These are phyloP conservation scores for Ifrita kowaldi DNA, from an alignment of 2,113 vertebrate species.

Conservation along the genomic window DNA sequence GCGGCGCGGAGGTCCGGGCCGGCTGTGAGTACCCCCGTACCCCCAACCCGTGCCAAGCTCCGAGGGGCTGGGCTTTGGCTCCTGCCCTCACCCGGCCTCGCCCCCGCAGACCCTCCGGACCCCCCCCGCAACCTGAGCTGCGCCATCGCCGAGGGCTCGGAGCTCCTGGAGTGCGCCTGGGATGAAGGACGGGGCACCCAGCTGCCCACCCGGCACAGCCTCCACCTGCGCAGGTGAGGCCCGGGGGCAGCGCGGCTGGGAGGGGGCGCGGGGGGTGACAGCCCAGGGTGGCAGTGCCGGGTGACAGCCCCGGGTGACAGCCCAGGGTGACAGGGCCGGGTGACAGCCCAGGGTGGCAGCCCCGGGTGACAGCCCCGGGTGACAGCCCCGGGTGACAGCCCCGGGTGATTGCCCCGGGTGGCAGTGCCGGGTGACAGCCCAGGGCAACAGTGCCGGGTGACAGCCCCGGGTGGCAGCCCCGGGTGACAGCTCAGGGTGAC, in stretches of 20 bases:
- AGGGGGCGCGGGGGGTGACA: neutral
- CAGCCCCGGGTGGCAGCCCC: neutral
- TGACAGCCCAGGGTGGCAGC: neutral
- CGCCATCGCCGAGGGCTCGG: constrained; percentile 51
- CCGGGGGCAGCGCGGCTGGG: fast-evolving
- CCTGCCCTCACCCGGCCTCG: neutral
- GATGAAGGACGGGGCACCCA: constrained; percentile 8
- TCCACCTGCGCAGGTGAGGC: constrained; percentile 65
- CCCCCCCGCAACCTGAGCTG: constrained; percentile 66
- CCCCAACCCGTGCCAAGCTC: fast-evolving
- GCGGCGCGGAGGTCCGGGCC: constrained; percentile 56
- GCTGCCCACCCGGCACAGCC: constrained; percentile 44
- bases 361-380: too few relatives aligned
- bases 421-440: neutral
- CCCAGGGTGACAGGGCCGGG: neutral
- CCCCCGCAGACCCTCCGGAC: constrained; percentile 68
- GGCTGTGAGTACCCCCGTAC: constrained; percentile 65
- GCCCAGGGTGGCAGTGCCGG: neutral
- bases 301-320: neutral
- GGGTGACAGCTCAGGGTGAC: neutral
- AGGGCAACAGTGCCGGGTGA: neutral
- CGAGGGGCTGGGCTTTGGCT: fast-evolving
- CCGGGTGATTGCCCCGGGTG: neutral
- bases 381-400: neutral
- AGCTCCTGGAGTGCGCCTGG: constrained; percentile 64